A percentile compares a stretch with the other conserved stretches of the same genome.
Evolutionary conservation across 2,888 invertebrate species (phyloP).

Genomic region (Stenodema calcarata): DNA sequence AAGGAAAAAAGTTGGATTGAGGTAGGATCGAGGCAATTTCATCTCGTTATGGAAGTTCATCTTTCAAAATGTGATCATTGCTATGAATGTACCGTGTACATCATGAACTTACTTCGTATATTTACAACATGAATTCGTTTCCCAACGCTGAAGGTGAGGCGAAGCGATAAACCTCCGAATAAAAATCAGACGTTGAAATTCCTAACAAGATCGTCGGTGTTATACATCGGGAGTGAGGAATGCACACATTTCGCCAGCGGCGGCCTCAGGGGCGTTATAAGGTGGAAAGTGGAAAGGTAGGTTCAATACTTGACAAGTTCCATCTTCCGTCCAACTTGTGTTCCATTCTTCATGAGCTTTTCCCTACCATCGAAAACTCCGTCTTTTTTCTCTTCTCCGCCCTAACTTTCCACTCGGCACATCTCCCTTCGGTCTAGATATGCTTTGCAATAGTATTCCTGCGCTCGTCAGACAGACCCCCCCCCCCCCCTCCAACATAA

Average conservation of each 20-base stretch:
- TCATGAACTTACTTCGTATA: too few species aligned
- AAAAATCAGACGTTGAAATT: not conserved
- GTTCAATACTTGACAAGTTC: conserved; percentile 23
- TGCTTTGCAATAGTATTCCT: not conserved
- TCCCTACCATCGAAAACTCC: not conserved
- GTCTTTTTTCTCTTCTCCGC: not conserved
- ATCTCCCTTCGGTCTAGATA: not conserved
- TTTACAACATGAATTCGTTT: too few species aligned
- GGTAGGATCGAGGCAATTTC: too few species aligned
- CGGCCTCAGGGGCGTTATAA: not conserved
- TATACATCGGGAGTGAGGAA: not conserved
- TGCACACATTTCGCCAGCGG: not conserved
- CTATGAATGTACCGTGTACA: too few species aligned
- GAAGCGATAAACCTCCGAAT: not conserved
- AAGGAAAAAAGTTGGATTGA: too few species aligned
- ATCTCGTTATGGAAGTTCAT: too few species aligned
- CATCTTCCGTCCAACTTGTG: conserved; percentile 21
- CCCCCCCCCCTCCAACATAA: not conserved
- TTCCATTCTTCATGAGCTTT: conserved; percentile 15
- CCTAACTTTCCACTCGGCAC: not conserved
- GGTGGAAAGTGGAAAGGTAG: not conserved
- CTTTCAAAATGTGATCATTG: too few species aligned
- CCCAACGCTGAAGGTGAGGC: too few species aligned
- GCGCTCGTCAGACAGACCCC: not conserved
- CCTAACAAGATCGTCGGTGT: not conserved